Percentiles rank a stretch among this genome's conserved stretches.
Evolutionary conservation across 2,888 invertebrate genomes (phyloP).

Genomic region (Hydroisotoma schaefferi): DNA sequence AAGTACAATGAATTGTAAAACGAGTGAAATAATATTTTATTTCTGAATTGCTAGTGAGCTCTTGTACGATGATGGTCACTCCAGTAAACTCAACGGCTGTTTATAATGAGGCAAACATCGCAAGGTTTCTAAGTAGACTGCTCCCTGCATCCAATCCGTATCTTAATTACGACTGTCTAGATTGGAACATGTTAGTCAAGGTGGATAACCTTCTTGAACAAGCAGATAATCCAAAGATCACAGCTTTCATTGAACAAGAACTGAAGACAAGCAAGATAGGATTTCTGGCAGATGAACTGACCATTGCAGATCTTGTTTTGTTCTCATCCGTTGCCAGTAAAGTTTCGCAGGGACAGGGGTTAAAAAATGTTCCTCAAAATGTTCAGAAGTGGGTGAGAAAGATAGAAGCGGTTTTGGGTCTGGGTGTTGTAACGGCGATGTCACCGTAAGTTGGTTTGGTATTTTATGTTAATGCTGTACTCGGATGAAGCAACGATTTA

Average conservation of each 20-base stretch:
- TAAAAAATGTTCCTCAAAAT: not conserved
- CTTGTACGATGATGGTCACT: constrained; percentile 6
- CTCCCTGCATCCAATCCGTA: not conserved
- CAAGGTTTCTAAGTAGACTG: not conserved
- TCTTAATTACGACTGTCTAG: constrained; percentile 5
- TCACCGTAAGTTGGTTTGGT: too few relatives aligned
- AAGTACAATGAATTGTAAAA: too few relatives aligned
- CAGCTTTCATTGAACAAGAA: not conserved
- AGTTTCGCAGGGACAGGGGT: not conserved
- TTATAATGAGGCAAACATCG: not conserved
- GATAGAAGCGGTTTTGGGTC: not conserved
- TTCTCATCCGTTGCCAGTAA: constrained; percentile 8
- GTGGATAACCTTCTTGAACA: constrained; percentile 5
- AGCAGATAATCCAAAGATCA: not conserved
- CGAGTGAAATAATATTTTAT: not conserved
- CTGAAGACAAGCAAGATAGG: not conserved
- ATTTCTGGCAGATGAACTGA: not conserved
- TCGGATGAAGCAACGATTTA: too few relatives aligned
- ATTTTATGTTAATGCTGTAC: too few relatives aligned
- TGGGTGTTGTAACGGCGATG: too few relatives aligned
- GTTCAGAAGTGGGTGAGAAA: not conserved
- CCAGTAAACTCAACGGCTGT: not conserved
- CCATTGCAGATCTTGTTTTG: constrained; percentile 8
- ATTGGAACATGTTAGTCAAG: not conserved
- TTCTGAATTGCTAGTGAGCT: not conserved